These are phyloP conservation scores for Fregetta grallaria DNA, from an alignment of 2,113 vertebrate species.

Conservation along the genomic window DNA sequence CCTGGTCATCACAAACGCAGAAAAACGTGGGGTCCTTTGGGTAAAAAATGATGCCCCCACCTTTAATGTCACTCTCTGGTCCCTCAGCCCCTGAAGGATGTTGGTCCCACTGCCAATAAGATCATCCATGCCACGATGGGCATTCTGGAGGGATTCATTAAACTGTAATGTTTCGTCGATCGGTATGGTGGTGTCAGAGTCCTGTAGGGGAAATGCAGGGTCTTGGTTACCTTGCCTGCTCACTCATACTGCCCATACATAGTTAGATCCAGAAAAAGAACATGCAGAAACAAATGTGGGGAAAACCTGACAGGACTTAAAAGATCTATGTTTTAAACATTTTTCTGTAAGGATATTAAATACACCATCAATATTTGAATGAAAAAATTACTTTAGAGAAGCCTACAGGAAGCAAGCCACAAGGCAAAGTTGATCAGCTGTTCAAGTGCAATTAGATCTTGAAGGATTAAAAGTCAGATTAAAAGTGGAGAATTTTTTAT, in stretches of 20 bases:
- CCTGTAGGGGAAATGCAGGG: conserved; percentile 79
- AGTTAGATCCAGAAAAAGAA: neutral
- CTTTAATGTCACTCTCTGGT: conserved; percentile 94
- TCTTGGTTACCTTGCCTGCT: conserved; percentile 55
- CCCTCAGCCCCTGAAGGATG: conserved; percentile 91
- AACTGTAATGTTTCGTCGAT: conserved; percentile 95
- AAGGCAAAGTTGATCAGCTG: neutral
- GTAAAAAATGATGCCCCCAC: conserved; percentile 71
- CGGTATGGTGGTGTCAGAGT: conserved; percentile 94
- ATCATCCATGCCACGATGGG: conserved; percentile 93
- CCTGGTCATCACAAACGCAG: neutral
- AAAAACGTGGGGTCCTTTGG: neutral
- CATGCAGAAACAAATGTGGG: neutral
- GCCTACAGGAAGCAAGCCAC: neutral
- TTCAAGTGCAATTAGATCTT: neutral
- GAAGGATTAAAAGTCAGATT: neutral
- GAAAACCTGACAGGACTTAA: neutral
- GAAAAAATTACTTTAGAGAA: neutral
- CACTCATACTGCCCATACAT: neutral
- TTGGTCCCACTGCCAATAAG: conserved; percentile 90
- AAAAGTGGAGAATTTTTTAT: neutral
- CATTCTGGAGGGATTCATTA: conserved; percentile 88
- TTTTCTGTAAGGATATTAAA: neutral
- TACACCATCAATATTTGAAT: neutral
- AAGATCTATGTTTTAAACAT: neutral